Conservation (phyloP, 2,888 invertebrate genomes). For the Eubasilissa splendida region DNA sequence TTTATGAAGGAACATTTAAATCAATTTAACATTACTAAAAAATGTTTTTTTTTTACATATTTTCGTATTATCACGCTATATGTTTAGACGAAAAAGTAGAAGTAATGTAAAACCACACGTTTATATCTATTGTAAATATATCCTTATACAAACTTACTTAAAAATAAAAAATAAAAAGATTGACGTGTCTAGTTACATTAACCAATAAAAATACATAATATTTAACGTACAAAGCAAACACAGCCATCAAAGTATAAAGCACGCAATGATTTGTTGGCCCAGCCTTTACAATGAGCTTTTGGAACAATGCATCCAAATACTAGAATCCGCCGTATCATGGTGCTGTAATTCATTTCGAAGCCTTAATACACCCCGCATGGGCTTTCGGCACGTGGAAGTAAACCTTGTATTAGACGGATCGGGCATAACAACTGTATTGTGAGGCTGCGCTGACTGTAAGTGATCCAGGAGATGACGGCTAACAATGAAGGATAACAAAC, state of each 20-base stretch:
- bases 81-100: no score
- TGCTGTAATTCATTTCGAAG: slow-evolving; percentile 28
- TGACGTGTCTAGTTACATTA: no score
- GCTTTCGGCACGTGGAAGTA: slow-evolving; percentile 56
- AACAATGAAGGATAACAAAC: slow-evolving; percentile 27
- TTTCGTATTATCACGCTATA: no score
- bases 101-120: no score
- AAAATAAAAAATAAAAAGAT: no score
- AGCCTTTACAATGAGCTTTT: slow-evolving; percentile 19
- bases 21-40: no score
- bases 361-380: slow-evolving; percentile 57
- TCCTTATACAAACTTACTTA: no score
- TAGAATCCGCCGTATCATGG: slow-evolving; percentile 30
- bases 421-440: slow-evolving; percentile 39
- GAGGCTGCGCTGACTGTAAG: slow-evolving; percentile 28
- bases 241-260: neutral
- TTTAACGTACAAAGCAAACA: no score
- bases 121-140: no score
- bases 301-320: slow-evolving; percentile 33
- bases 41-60: no score
- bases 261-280: slow-evolving; percentile 1
- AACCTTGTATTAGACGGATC: slow-evolving; percentile 44
- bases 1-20: no score
- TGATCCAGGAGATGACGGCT: slow-evolving; percentile 19
- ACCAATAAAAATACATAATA: no score